phyloP scores from a whole-genome alignment of 2,888 invertebrate species.

The Eremobia ochroleuca region DNA sequence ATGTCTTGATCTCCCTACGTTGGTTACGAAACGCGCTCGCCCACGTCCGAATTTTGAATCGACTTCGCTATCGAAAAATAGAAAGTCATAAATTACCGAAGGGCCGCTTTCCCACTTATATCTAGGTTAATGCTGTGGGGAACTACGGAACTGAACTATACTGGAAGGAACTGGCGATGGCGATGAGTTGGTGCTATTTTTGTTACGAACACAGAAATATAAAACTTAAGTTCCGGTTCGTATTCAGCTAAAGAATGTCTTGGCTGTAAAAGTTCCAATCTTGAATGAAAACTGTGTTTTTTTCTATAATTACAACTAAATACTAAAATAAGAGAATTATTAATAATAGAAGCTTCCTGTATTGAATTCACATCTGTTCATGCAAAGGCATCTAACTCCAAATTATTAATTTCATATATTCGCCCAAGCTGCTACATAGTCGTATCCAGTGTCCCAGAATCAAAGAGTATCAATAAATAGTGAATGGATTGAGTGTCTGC shows the following conservation, averaged over 20 bases:
- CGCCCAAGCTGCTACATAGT: neutral
- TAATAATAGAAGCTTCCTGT: neutral
- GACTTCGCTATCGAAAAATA: slow-evolving; percentile 89
- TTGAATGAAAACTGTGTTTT: neutral
- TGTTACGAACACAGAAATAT: slow-evolving; percentile 42
- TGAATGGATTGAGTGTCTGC: slow-evolving; percentile 51
- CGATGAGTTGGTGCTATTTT: slow-evolving; percentile 61
- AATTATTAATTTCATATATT: neutral
- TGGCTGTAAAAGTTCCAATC: slow-evolving; percentile 4
- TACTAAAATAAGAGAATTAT: neutral
- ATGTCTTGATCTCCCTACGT: slow-evolving; percentile 69
- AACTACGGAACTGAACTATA: slow-evolving; percentile 68
- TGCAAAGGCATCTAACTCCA: neutral
- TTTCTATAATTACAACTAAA: neutral
- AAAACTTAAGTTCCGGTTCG: slow-evolving; percentile 59
- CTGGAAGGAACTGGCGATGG: slow-evolving; percentile 62
- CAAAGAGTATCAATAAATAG: slow-evolving; percentile 46
- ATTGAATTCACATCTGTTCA: neutral
- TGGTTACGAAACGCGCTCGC: slow-evolving; percentile 83
- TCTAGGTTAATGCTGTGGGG: slow-evolving; percentile 82
- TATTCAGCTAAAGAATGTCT: slow-evolving; percentile 21
- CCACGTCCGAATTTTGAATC: slow-evolving; percentile 85
- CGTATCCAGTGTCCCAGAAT: slow-evolving; percentile 47
- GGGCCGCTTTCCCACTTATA: slow-evolving; percentile 87
- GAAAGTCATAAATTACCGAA: slow-evolving; percentile 88